phyloP scores from a whole-genome alignment of 2,797 vertebrate species.

The Pangasius macronema region DNA sequence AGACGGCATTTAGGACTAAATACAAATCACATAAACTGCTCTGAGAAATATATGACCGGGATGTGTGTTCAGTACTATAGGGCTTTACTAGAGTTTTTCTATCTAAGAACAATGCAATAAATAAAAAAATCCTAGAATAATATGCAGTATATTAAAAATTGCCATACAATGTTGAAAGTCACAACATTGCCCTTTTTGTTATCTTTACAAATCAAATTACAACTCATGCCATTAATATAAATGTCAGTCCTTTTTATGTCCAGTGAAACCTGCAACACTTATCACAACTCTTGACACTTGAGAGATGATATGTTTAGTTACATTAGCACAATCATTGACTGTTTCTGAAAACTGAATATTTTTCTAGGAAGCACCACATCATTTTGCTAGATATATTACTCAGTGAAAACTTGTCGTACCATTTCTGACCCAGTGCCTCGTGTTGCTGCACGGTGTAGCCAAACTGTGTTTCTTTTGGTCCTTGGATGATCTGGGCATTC shows the following conservation, averaged over 20 bases:
- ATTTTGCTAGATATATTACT: neutral
- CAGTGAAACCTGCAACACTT: neutral
- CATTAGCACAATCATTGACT: too few species aligned
- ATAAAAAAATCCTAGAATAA: neutral
- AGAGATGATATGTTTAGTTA: neutral
- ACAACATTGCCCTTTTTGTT: neutral
- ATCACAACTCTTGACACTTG: neutral
- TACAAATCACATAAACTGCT: slow-evolving; percentile 32
- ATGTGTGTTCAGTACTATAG: neutral
- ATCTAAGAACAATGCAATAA: neutral
- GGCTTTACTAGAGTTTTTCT: neutral
- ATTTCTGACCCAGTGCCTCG: slow-evolving; percentile 82
- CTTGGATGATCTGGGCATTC: slow-evolving; percentile 80
- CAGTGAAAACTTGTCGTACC: slow-evolving; percentile 66
- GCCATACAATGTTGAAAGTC: neutral
- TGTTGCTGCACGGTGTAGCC: slow-evolving; percentile 96
- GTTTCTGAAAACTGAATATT: neutral
- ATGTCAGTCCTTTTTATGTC: neutral
- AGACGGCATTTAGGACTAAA: slow-evolving; percentile 41
- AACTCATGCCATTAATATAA: neutral
- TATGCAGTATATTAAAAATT: neutral
- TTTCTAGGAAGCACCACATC: neutral
- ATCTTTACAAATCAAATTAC: slow-evolving; percentile 1
- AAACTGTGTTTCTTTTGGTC: slow-evolving; percentile 84
- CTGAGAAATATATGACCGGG: slow-evolving; percentile 13